Base-by-base conservation (phyloP, 2,888 invertebrate species). In the Noctua janthina region DNA sequence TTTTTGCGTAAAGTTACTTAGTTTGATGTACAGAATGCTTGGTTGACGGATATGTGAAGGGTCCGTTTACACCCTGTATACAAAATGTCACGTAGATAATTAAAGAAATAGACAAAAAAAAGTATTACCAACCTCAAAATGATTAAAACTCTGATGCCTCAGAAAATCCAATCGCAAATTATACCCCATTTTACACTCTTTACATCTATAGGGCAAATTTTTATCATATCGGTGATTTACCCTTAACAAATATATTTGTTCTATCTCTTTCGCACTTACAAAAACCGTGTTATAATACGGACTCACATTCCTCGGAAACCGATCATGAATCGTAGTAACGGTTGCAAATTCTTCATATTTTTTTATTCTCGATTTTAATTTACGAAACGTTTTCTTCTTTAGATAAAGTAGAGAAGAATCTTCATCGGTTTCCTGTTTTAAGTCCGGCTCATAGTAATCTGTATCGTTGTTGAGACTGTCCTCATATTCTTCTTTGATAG, bases 111-210 rank as follows among this genome's bases (percentile, higher is more conserved):
- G 43, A 43, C 46, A 46, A 29, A 62, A 66, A 74, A n/a, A 67
- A 43, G 67, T 10, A 43, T 17, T 77, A 87, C 88, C 75, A 79
- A 94, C 94, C 90, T 91, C 81, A 39, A 80, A 85, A 84, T 94
- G 95, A 62, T 84, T 85, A 20, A 91, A 87, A 35, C 89, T 91
- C 0, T 85, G 84, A 83, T 94, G 95, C 3, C 92, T 84, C 23
- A 87, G 78, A 1, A 90, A 77, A 78, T 94, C 93, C 1, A 92
- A 49, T 0, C 74, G 77, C 10, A 82, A 84, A 0, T 79, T 87
- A 73, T 92, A 94, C 0, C 88, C 88, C 0, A 83, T 76, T 1
- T 80, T 83, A 73, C 91, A 94, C 0, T 56, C 46, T 0, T 46
- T 62, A 62, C 89, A 89, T 1, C 78, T 68, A 39, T 64, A 85